Percentiles rank a stretch among this genome's conserved stretches.
Conservation (phyloP, 2,113 vertebrate genomes). For the Puntigrus tetrazona region DNA sequence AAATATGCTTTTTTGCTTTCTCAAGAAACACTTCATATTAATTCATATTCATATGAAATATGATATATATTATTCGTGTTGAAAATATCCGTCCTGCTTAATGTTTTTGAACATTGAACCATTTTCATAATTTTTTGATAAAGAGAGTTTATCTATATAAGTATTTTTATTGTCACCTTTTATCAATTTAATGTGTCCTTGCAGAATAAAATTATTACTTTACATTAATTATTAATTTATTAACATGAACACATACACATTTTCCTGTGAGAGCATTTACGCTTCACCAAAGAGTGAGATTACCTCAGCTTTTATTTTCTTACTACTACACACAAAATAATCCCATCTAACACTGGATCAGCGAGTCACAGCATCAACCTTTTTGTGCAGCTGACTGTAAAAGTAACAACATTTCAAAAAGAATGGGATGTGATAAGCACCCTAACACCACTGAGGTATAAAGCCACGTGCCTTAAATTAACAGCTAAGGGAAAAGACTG, state of each 20-base stretch:
- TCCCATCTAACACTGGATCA: not conserved
- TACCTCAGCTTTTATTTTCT: not conserved
- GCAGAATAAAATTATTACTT: no score
- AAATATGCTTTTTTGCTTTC: not conserved
- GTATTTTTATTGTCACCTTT: not conserved
- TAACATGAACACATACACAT: not conserved
- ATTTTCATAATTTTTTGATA: not conserved
- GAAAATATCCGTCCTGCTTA: not conserved
- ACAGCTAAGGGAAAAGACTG: not conserved
- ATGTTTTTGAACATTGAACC: not conserved
- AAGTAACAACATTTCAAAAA: slow-evolving; percentile 15
- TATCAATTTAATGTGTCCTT: not conserved
- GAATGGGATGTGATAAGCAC: not conserved
- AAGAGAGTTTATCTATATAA: not conserved
- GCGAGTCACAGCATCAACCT: not conserved
- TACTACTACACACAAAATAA: not conserved
- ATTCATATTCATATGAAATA: no score
- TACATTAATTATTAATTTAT: not conserved
- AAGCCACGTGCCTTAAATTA: slow-evolving; percentile 17
- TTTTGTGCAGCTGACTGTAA: slow-evolving; percentile 1
- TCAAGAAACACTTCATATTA: not conserved
- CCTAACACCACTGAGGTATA: not conserved
- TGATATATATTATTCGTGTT: no score
- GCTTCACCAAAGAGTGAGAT: not conserved
- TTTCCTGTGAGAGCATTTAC: not conserved